Evolutionary conservation across 2,113 vertebrate genomes (phyloP).

Genomic region (Seriola rivoliana): DNA sequence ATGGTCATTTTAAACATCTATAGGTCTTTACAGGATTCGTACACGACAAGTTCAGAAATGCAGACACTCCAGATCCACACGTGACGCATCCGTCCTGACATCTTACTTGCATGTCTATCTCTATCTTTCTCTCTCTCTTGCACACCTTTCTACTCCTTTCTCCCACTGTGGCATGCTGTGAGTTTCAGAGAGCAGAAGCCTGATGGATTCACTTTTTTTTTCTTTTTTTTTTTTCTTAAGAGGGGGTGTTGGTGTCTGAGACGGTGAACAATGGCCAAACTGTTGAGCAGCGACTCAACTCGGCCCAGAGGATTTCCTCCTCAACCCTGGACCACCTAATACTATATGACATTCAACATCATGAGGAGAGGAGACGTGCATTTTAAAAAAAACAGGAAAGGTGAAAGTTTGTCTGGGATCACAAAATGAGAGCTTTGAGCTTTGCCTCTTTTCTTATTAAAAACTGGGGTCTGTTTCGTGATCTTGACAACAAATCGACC

Average conservation of each 20-base stretch:
- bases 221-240: slow-evolving; percentile 1
- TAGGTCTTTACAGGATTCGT: slow-evolving; percentile 5
- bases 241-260: slow-evolving; percentile 64
- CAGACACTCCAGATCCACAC: background rate
- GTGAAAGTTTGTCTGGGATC: slow-evolving; percentile 27
- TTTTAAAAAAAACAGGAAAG: slow-evolving; percentile 31
- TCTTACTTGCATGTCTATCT: background rate
- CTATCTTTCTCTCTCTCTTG: slow-evolving; percentile 2
- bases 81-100: background rate
- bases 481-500: background rate
- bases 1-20: background rate
- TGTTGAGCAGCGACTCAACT: slow-evolving; percentile 75
- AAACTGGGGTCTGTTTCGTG: slow-evolving; percentile 6
- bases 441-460: slow-evolving; percentile 14
- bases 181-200: slow-evolving; percentile 49
- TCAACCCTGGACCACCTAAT: slow-evolving; percentile 75
- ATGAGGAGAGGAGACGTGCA: slow-evolving; percentile 55
- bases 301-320: slow-evolving; percentile 81
- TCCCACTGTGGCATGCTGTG: slow-evolving; percentile 44
- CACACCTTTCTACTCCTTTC: slow-evolving; percentile 40
- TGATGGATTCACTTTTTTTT: slow-evolving; percentile 52
- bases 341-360: slow-evolving; percentile 70
- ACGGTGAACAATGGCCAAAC: slow-evolving; percentile 81
- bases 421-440: slow-evolving; percentile 22
- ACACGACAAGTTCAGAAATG: background rate